Evolutionary conservation across 2,113 vertebrate genomes (phyloP).

Genomic region (Osmerus eperlanus): DNA sequence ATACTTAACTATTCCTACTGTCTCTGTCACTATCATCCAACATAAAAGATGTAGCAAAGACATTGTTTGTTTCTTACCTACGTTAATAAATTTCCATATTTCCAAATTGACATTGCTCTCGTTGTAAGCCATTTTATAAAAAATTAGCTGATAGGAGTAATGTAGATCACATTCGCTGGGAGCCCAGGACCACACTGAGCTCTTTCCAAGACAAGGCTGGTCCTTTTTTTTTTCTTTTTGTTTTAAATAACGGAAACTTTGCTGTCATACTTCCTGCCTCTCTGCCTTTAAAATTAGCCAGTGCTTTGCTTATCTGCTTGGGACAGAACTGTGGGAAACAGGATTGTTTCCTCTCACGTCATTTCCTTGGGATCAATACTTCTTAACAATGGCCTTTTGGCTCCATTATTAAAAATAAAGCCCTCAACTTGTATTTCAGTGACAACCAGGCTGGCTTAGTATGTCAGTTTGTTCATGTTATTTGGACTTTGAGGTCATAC

Average conservation of each 20-base stretch:
- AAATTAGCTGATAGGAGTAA: slow-evolving; percentile 17
- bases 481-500: not conserved
- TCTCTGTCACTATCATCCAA: not conserved
- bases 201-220: slow-evolving; percentile 55
- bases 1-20: not conserved
- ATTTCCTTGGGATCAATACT: slow-evolving; percentile 81
- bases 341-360: slow-evolving; percentile 88
- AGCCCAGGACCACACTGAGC: slow-evolving; percentile 31
- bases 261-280: slow-evolving; percentile 91
- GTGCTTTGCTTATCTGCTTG: slow-evolving; percentile 85
- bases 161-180: slow-evolving; percentile 29
- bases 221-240: slow-evolving; percentile 62
- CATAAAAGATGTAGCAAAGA: not conserved
- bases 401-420: slow-evolving; percentile 11
- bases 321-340: slow-evolving; percentile 79
- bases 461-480: not conserved
- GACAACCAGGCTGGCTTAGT: not conserved
- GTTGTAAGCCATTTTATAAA: slow-evolving; percentile 83
- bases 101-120: slow-evolving; percentile 63
- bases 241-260: slow-evolving; percentile 85
- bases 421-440: not conserved
- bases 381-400: slow-evolving; percentile 66
- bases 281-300: slow-evolving; percentile 90
- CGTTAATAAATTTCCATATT: slow-evolving; percentile 62
- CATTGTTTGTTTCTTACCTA: slow-evolving; percentile 59